Conservation (phyloP, 2,888 invertebrate species). For the Drosophila anceps region DNA sequence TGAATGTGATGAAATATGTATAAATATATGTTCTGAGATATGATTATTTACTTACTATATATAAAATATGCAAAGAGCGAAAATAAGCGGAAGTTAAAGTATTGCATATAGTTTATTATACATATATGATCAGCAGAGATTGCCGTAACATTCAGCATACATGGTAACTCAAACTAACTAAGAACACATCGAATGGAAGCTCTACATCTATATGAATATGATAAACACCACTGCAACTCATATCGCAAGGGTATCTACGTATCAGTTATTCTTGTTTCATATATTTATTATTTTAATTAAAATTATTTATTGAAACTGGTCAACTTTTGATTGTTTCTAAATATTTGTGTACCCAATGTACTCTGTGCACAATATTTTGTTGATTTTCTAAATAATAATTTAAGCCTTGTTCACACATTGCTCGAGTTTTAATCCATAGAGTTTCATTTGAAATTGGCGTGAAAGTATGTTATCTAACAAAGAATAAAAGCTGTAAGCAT, state of each 20-base stretch:
- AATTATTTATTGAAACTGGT: conserved; percentile 29
- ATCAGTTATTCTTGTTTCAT: neutral
- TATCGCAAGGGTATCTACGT: neutral
- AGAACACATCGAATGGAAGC: too few relatives aligned
- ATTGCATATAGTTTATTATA: too few relatives aligned
- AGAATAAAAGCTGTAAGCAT: conserved; percentile 21
- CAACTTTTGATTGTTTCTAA: conserved; percentile 2
- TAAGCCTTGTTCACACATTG: conserved; percentile 3
- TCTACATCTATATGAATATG: too few relatives aligned
- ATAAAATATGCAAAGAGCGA: too few relatives aligned
- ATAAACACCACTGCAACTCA: neutral
- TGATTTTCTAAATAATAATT: conserved; percentile 14
- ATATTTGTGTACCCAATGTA: neutral
- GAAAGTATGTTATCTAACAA: neutral
- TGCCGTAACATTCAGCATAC: too few relatives aligned
- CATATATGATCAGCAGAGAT: too few relatives aligned
- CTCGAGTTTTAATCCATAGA: neutral
- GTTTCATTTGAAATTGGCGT: conserved; percentile 4
- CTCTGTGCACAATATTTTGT: conserved; percentile 2
- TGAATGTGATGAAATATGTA: too few relatives aligned
- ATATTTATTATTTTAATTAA: conserved; percentile 13
- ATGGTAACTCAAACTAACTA: too few relatives aligned
- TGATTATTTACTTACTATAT: too few relatives aligned
- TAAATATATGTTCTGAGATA: too few relatives aligned
- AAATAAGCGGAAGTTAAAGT: too few relatives aligned